Conservation (phyloP, 2,113 vertebrate genomes). For the Syngnathus floridae region DNA sequence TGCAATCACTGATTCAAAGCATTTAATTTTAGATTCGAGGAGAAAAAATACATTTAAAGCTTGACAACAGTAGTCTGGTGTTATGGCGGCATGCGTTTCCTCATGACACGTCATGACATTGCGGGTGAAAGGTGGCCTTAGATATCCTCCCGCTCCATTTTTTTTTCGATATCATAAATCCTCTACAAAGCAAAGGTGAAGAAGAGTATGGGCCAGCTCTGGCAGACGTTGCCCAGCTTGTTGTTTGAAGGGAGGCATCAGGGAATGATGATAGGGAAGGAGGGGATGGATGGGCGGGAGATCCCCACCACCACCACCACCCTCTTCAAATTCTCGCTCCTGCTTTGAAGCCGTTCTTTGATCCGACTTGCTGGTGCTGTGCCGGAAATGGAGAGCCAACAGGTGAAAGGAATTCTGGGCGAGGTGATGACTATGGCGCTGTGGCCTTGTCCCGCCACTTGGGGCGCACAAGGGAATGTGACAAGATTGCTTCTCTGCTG, state of each 20-base stretch:
- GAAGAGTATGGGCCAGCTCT: conserved; percentile 27
- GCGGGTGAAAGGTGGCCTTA: conserved; percentile 58
- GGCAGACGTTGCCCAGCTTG: conserved; percentile 30
- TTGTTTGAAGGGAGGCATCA: conserved; percentile 55
- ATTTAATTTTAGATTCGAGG: not conserved
- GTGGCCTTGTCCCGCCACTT: conserved; percentile 21
- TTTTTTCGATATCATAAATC: conserved; percentile 30
- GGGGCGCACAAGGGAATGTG: conserved; percentile 3
- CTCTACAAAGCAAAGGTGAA: conserved; percentile 42
- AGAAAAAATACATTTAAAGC: not conserved
- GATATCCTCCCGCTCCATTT: conserved; percentile 37
- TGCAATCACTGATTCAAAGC: not conserved
- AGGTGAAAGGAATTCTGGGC: conserved; percentile 37
- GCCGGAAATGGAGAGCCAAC: conserved; percentile 54
- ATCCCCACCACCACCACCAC: conserved; percentile 1
- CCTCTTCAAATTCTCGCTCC: conserved; percentile 61
- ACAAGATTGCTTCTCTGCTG: not conserved
- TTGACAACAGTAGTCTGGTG: not conserved
- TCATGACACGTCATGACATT: conserved; percentile 38
- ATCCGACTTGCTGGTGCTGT: conserved; percentile 67
- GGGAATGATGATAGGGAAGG: conserved; percentile 48
- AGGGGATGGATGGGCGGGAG: conserved; percentile 29
- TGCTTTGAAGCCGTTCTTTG: conserved; percentile 74
- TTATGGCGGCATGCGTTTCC: conserved; percentile 14
- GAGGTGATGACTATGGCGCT: conserved; percentile 42